A percentile compares a stretch with the other conserved stretches of the same genome.
Conservation (phyloP, 2,888 invertebrate genomes). For the Erynnis tages region DNA sequence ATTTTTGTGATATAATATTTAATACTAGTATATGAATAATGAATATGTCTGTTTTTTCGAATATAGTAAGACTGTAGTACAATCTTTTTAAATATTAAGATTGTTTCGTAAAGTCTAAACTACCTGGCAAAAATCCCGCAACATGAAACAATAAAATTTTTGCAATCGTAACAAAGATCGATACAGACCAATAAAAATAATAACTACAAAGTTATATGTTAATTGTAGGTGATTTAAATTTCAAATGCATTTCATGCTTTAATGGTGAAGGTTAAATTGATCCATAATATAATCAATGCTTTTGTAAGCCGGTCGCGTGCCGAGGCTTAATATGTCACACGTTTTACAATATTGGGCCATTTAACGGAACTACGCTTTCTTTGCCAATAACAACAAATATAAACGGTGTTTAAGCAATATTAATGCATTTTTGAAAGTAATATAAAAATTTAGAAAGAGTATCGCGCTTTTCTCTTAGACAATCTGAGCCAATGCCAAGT, state of each 20-base stretch:
- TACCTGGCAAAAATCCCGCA: too few species aligned
- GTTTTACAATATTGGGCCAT: conserved; percentile 45
- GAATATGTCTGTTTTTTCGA: too few species aligned
- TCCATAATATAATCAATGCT: conserved; percentile 17
- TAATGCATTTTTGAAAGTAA: too few species aligned
- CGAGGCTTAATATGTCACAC: conserved; percentile 34
- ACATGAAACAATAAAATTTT: too few species aligned
- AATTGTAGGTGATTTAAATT: conserved; percentile 15
- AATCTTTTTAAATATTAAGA: too few species aligned
- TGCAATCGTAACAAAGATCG: background rate
- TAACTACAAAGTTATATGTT: background rate
- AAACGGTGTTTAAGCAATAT: conserved; percentile 1
- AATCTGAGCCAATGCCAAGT: too few species aligned
- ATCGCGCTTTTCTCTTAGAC: too few species aligned
- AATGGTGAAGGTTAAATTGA: conserved; percentile 12
- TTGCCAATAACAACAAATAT: conserved; percentile 35
- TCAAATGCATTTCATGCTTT: conserved; percentile 12
- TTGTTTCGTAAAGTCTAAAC: too few species aligned
- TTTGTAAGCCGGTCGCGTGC: conserved; percentile 35
- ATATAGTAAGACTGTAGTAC: too few species aligned
- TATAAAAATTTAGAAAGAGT: too few species aligned
- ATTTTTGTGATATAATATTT: too few species aligned
- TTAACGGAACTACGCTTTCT: conserved; percentile 63
- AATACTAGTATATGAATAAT: too few species aligned
- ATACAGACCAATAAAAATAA: background rate